phyloP scores from a whole-genome alignment of 2,113 vertebrate species.

The Melierax canorus region DNA sequence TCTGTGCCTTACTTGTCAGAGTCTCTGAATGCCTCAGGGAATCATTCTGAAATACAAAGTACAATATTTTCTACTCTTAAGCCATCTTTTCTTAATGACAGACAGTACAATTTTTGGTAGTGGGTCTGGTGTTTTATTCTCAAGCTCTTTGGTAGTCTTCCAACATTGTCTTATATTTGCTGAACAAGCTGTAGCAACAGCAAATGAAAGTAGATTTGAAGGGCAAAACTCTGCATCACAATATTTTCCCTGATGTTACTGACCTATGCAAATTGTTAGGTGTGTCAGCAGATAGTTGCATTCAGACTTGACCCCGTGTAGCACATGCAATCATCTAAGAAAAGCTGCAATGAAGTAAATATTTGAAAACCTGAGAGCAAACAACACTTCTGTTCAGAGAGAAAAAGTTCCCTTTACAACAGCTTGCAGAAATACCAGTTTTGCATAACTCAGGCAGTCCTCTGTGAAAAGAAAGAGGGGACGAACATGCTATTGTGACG shows the following conservation, averaged over 20 bases:
- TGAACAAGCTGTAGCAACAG: background rate
- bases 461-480: background rate
- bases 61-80: background rate
- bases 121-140: background rate
- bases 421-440: background rate
- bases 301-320: background rate
- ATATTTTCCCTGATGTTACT: background rate
- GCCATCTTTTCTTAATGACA: background rate
- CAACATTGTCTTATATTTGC: background rate
- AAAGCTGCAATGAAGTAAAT: background rate
- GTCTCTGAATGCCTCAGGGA: background rate
- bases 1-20: background rate
- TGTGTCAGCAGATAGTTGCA: background rate
- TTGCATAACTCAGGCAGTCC: background rate
- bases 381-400: background rate
- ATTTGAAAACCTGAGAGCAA: slow-evolving; percentile 2
- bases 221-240: background rate
- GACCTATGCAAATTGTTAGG: slow-evolving; percentile 5
- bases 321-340: background rate
- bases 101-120: background rate
- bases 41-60: background rate
- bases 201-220: slow-evolving; percentile 18
- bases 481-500: background rate
- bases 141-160: background rate
- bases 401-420: background rate